Evolutionary conservation across 2,797 vertebrate genomes (phyloP), one percentile per base, ranked within the genome.

Genomic region (Dendrocincla tyrannina): DNA sequence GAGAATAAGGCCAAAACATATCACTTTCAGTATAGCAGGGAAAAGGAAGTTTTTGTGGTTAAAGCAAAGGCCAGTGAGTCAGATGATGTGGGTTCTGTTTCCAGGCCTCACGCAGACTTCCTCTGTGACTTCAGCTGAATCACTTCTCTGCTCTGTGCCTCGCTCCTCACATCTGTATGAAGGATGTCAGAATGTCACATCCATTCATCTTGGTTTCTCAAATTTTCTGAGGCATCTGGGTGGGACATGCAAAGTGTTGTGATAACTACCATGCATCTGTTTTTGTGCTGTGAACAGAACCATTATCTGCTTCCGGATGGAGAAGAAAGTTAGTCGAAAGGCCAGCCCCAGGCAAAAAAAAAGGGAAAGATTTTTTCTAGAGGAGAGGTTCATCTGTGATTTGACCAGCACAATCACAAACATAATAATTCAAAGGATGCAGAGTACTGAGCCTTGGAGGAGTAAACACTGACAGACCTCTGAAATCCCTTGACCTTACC

Each of bases 41-140:
- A 86, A 95, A 77, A 91, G 94, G 96, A 97, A 97, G 96, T 96
- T 96, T 91, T 96, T 97, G 96, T 93, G 94, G 96, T 97, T 95
- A 95, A 94, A 91, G 96, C 93, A 93, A 91, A 95, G 95, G 94
- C 94, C 94, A 94, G 7, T 92, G 96, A 97, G 93, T 96, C 94
- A 97, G 96, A 97, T 77, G 70, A 89, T 96, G 94, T 91, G 95
- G 93, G 94, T 91, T 96, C 74, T 90, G 85, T 89, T 96, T 93
- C 88, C 95, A 97, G 95, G 88, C 95, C 95, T 96, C 95, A 94
- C 52, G 4, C 94, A 96, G 93, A 68, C 91, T 91, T 93, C 91
- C 88, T 93, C 75, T 90, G 88, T 44, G 74, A 89, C 86, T 93
- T 67, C 3, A 42, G 58, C 88, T 49, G 74, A 93, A 87, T 93